These are phyloP conservation scores for Montifringilla adamsi DNA, from an alignment of 2,113 vertebrate genomes.

Conservation along the genomic window DNA sequence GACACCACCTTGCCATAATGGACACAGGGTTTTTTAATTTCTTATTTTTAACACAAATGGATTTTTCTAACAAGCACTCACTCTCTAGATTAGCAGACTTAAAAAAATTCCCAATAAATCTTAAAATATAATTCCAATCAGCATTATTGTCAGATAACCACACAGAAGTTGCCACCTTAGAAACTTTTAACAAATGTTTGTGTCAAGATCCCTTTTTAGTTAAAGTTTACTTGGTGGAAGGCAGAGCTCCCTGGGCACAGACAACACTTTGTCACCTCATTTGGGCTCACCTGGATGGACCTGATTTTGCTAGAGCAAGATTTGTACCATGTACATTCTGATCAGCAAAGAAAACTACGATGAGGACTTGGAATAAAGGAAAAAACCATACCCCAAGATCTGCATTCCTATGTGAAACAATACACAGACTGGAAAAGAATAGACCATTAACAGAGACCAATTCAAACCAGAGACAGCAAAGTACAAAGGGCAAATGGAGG, in stretches of 20 bases:
- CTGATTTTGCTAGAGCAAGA: neutral
- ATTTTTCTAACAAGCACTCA: neutral
- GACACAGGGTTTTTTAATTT: rapidly evolving
- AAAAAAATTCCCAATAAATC: neutral
- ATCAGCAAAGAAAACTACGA: neutral
- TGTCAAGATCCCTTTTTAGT: neutral
- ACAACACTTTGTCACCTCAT: neutral
- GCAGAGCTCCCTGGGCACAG: neutral
- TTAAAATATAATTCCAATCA: neutral
- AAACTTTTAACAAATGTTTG: neutral
- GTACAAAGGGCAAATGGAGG: conserved; percentile 5
- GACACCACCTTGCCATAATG: neutral
- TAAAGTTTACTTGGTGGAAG: neutral
- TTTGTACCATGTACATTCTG: neutral
- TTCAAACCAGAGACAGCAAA: neutral
- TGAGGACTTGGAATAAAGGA: neutral
- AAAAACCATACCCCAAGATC: neutral
- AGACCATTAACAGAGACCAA: neutral
- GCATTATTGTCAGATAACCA: neutral
- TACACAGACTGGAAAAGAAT: neutral
- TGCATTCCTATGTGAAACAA: neutral
- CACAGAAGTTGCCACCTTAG: neutral
- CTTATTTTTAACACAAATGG: neutral
- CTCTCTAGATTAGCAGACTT: neutral
- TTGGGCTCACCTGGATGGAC: neutral